These are phyloP conservation scores for Philonicus albiceps DNA, from an alignment of 2,888 invertebrate genomes.

Conservation along the genomic window DNA sequence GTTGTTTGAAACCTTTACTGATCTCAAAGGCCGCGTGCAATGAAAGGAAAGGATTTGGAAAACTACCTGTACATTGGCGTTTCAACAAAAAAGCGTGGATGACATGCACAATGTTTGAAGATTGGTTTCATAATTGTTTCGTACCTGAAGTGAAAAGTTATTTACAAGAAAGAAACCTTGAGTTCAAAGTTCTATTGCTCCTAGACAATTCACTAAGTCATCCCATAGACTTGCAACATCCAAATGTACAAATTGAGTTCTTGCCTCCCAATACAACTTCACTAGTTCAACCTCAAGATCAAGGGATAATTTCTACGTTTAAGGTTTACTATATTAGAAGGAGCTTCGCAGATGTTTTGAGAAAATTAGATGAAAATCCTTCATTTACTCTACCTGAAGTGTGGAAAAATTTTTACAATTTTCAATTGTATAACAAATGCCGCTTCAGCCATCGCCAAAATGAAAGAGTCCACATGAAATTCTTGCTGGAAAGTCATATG, in stretches of 20 bases:
- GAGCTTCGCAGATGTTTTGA: too few species aligned
- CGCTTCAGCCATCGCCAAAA: too few species aligned
- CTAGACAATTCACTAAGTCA: neutral
- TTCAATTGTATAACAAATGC: constrained; percentile 8
- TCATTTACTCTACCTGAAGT: neutral
- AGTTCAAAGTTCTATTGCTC: too few species aligned
- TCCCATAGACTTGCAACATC: neutral
- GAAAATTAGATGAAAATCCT: too few species aligned
- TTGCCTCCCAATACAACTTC: too few species aligned
- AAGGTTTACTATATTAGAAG: neutral
- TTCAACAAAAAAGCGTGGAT: too few species aligned
- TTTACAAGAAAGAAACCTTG: too few species aligned
- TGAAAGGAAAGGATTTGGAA: neutral
- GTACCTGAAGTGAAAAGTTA: neutral
- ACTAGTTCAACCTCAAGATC: neutral
- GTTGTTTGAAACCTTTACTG: too few species aligned
- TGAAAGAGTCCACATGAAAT: constrained; percentile 6
- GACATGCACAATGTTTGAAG: too few species aligned
- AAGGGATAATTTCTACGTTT: neutral
- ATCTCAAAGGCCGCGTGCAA: too few species aligned
- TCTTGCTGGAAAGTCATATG: constrained; percentile 10
- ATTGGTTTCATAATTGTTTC: too few species aligned
- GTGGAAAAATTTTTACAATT: constrained; percentile 13
- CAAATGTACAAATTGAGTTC: neutral
- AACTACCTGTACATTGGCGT: constrained; percentile 52